Evolutionary conservation across 2,113 vertebrate genomes (phyloP).

Genomic region (Daphoenositta chrysoptera): DNA sequence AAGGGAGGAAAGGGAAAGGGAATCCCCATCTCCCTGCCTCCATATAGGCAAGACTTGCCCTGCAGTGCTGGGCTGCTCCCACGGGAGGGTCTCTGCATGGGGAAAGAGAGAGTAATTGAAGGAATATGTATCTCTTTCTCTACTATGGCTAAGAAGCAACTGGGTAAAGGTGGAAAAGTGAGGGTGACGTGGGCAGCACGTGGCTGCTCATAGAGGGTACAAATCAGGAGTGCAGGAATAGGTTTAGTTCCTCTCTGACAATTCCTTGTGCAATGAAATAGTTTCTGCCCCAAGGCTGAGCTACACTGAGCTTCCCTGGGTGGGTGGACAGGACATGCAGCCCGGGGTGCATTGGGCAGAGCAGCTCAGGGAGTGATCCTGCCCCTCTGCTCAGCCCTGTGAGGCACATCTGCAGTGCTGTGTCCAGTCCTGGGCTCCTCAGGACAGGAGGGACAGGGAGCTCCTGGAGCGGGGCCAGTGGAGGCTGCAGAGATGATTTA

Average conservation of each 20-base stretch:
- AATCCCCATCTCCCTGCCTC: neutral
- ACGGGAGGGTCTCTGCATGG: fast-evolving
- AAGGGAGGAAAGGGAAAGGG: slow-evolving; percentile 4
- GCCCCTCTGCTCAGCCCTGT: neutral
- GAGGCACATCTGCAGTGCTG: neutral
- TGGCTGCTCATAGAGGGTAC: neutral
- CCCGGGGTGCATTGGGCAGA: neutral
- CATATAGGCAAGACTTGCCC: neutral
- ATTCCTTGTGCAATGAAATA: neutral
- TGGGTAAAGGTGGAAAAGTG: neutral
- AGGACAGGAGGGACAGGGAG: neutral
- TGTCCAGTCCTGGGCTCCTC: neutral
- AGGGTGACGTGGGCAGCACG: neutral
- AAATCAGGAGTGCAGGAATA: neutral
- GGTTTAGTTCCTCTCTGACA: neutral
- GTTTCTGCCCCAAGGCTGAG: neutral
- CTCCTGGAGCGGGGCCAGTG: neutral
- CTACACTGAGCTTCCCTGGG: neutral
- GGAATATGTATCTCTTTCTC: neutral
- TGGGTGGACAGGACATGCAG: fast-evolving
- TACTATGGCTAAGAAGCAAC: fast-evolving
- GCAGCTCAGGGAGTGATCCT: neutral
- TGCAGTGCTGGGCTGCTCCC: neutral
- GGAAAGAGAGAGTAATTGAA: neutral
- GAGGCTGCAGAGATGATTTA: neutral